Evolutionary conservation across 2,888 invertebrate genomes (phyloP).

Genomic region (Nipponacmea schrenckii): DNA sequence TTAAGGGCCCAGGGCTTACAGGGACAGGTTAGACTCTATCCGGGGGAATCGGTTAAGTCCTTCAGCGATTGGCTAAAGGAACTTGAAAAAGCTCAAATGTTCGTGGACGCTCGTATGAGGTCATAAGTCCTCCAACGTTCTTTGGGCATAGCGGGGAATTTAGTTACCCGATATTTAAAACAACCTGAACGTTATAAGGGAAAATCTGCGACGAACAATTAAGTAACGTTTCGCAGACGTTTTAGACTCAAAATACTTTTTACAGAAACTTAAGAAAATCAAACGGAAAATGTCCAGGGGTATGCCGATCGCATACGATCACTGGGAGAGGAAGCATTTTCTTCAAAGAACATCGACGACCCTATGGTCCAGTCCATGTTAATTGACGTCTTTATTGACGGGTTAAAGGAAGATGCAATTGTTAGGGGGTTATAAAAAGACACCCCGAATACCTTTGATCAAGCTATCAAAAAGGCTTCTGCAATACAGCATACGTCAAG

Average conservation of each 20-base stretch:
- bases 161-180: not conserved
- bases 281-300: not conserved
- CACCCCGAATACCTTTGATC: not conserved
- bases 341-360: not conserved
- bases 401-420: not conserved
- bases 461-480: not conserved
- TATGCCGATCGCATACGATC: not conserved
- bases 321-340: not conserved
- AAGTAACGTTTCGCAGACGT: not conserved
- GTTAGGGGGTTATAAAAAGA: not conserved
- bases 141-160: not conserved
- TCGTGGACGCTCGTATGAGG: not conserved
- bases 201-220: not conserved
- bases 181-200: not conserved
- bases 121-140: not conserved
- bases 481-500: not conserved
- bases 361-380: not conserved
- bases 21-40: not conserved
- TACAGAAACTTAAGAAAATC: not conserved
- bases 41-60: not conserved
- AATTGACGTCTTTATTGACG: not conserved
- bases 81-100: not conserved
- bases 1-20: not conserved
- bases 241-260: not conserved
- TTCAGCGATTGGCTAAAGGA: not conserved